A percentile compares a stretch with the other conserved stretches of the same genome.
phyloP scores from a whole-genome alignment of 1,140 invertebrate genomes.

The Saxidomus purpurata region DNA sequence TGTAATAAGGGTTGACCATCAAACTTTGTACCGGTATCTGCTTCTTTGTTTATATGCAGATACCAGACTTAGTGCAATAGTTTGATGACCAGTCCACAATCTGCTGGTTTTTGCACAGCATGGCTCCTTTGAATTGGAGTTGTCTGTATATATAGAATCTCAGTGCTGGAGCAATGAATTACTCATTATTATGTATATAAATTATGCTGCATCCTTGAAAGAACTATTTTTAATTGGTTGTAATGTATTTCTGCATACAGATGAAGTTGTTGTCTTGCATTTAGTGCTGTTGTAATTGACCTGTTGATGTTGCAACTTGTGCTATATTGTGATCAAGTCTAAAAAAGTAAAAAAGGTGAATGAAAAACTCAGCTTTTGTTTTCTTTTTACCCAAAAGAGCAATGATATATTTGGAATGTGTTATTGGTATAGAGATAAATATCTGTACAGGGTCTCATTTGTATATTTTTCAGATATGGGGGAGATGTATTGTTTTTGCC shows the following conservation, averaged over 20 bases:
- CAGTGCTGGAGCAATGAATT: neutral
- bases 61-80: too few species aligned
- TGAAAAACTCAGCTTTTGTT: neutral
- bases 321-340: slow-evolving; percentile 47
- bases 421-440: too few species aligned
- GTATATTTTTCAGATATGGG: too few species aligned
- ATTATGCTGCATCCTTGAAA: neutral
- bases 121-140: too few species aligned
- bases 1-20: too few species aligned
- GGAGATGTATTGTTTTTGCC: too few species aligned
- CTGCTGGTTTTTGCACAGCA: neutral
- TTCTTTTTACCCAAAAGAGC: neutral
- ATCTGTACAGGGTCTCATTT: too few species aligned
- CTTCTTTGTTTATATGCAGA: too few species aligned
- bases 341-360: slow-evolving; percentile 41
- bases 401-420: too few species aligned
- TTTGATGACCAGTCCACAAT: too few species aligned
- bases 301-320: slow-evolving; percentile 30
- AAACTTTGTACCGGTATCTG: too few species aligned
- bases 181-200: neutral
- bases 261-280: slow-evolving; percentile 16
- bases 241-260: neutral
- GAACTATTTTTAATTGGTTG: neutral
- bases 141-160: neutral
- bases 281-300: slow-evolving; percentile 19